Evolutionary conservation across 2,797 vertebrate species (phyloP).

Genomic region (Lagothrix lagotricha): DNA sequence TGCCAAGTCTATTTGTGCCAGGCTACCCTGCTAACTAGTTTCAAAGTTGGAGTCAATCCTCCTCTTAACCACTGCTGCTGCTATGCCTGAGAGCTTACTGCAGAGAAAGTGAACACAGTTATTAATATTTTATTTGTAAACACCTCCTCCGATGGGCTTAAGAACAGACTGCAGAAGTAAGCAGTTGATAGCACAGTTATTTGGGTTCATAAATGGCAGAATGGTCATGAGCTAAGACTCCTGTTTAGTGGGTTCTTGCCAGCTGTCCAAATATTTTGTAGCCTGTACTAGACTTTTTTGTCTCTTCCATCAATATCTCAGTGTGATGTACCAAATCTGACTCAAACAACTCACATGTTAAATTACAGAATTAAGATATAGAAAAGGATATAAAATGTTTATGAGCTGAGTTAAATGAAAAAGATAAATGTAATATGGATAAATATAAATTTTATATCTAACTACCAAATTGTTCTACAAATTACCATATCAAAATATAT

Average conservation of each 20-base stretch:
- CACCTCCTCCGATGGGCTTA: background rate
- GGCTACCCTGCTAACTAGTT: background rate
- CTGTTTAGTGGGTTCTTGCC: background rate
- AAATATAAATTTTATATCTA: background rate
- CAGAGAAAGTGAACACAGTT: background rate
- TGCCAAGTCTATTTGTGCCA: background rate
- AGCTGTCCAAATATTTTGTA: background rate
- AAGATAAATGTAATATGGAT: background rate
- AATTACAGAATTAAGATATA: background rate
- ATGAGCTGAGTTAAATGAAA: background rate
- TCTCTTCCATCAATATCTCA: background rate
- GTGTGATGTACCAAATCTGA: background rate
- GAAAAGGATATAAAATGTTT: background rate
- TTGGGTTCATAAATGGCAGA: background rate
- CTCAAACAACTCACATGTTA: background rate
- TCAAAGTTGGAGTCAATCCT: background rate
- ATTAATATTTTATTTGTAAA: slow-evolving; percentile 43
- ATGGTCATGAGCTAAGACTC: background rate
- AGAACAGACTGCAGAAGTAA: background rate
- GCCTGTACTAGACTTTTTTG: background rate
- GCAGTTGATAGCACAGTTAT: background rate
- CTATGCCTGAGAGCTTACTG: background rate
- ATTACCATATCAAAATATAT: background rate
- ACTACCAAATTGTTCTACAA: background rate
- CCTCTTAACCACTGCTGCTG: background rate